Percentiles rank a stretch among this genome's conserved stretches.
Conservation (phyloP, 1,140 invertebrate genomes). For the Dinoponera quadriceps region DNA sequence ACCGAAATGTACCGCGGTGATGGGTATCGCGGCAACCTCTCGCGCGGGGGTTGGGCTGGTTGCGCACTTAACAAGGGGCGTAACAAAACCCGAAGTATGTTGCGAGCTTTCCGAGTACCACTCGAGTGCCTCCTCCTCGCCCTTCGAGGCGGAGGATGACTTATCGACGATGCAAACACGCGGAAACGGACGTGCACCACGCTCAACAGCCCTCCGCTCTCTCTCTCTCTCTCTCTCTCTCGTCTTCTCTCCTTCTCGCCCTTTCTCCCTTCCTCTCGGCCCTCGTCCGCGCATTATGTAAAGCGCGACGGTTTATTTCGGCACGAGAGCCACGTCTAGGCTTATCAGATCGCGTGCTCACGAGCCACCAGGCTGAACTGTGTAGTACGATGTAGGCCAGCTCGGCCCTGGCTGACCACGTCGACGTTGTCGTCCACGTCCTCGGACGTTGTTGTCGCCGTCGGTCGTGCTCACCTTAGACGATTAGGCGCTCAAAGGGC, state of each 20-base stretch:
- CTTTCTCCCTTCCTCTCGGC: conserved; percentile 22
- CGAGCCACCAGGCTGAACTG: conserved; percentile 71
- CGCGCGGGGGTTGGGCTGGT: conserved; percentile 33
- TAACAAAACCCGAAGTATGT: conserved; percentile 61
- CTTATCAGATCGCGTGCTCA: conserved; percentile 83
- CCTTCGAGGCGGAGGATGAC: conserved; percentile 59
- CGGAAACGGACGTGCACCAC: conserved; percentile 67
- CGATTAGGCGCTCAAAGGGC: conserved; percentile 66
- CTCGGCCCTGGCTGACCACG: conserved; percentile 56
- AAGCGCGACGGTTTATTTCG: conserved; percentile 84
- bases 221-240: conserved; percentile 24
- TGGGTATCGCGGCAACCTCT: conserved; percentile 40
- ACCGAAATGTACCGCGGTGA: conserved; percentile 14
- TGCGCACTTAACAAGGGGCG: conserved; percentile 54
- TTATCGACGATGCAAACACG: conserved; percentile 69
- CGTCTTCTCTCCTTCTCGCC: conserved; percentile 19
- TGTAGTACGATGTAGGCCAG: conserved; percentile 80
- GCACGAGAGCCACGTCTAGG: conserved; percentile 80
- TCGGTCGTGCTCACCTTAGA: conserved; percentile 56
- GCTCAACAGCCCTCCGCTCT: conserved; percentile 28
- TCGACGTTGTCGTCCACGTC: conserved; percentile 44
- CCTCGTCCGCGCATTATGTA: conserved; percentile 80
- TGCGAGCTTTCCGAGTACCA: conserved; percentile 54
- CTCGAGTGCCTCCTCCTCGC: background rate
- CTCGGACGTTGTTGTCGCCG: conserved; percentile 46